A percentile compares a stretch with the other conserved stretches of the same genome.
These are phyloP conservation scores for Micrasema minimum DNA, from an alignment of 1,140 invertebrate genomes.

Conservation along the genomic window DNA sequence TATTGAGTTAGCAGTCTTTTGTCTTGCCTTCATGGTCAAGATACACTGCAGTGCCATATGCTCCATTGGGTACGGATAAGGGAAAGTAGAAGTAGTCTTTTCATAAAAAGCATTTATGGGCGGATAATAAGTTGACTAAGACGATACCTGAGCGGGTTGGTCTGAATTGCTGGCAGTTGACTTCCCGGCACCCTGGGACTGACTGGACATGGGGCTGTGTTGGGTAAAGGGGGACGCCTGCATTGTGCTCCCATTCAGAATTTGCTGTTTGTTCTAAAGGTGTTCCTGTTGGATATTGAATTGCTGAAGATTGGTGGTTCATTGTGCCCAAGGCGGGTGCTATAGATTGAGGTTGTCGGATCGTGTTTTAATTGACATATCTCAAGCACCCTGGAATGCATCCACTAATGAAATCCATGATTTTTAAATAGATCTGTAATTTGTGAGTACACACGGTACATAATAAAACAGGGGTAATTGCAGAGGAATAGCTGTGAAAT, in stretches of 20 bases:
- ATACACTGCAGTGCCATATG: too few relatives aligned
- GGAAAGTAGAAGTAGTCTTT: too few relatives aligned
- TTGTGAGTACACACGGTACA: too few relatives aligned
- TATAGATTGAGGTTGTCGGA: conserved; percentile 36
- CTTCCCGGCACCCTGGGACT: conserved; percentile 58
- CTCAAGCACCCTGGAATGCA: conserved; percentile 38
- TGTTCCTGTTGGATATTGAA: conserved; percentile 42
- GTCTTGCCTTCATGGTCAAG: too few relatives aligned
- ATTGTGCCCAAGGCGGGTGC: conserved; percentile 23
- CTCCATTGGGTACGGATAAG: too few relatives aligned
- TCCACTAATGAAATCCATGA: neutral
- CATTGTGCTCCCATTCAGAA: conserved; percentile 56
- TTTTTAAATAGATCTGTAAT: too few relatives aligned
- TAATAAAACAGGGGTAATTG: too few relatives aligned
- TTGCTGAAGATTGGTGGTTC: conserved; percentile 46
- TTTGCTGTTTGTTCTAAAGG: conserved; percentile 20
- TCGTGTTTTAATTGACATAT: conserved; percentile 39
- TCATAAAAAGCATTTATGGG: too few relatives aligned
- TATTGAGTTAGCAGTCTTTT: too few relatives aligned
- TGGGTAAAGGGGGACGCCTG: conserved; percentile 69
- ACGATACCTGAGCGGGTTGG: conserved; percentile 58
- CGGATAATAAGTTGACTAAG: neutral
- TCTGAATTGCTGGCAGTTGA: conserved; percentile 57
- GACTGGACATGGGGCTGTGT: conserved; percentile 66
- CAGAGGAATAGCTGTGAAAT: too few relatives aligned